Evolutionary conservation across 2,797 vertebrate species (phyloP), one percentile per base, ranked within the genome.

Genomic region (Liasis olivaceus): DNA sequence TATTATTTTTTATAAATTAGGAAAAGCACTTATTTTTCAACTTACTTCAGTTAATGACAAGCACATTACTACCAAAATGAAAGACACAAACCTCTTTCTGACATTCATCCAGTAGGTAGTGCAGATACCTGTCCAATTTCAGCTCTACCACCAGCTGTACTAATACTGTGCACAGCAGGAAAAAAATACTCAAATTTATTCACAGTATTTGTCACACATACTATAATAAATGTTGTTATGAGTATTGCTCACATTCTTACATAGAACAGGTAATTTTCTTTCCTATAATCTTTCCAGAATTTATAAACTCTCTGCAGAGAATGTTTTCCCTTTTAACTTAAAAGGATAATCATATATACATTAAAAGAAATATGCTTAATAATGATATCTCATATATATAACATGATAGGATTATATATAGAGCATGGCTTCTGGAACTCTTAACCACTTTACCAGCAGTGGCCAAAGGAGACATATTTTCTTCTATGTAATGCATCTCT

Each of bases 41-140:
- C 5, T 58, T 63, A 72, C n/a, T 88, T 90, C 14, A 72, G 12
- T 36, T 0, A 91, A 54, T 42, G 22, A 26, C 92, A 95, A 93
- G 84, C 77, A 92, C 12, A 58, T 4, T 90, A 85, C 89, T 88
- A 72, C 0, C 7, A 31, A 64, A 88, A 90, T 24, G 13, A 92
- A 94, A 91, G 91, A 22, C 89, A 98, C 97, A 98, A 96, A 99
- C 99, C 98, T 99, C 97, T 95, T 98, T 98, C 94, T 98, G 97
- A 94, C 99, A 98, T 93, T 98, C 97, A 36, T 98, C 97, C 97
- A 99, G 97, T 95, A 99, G 96, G 94, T 97, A 98, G 85, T 88
- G 94, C 69, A 98, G 72, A 47, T 97, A 97, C 93, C 97, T 96
- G 28, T 99, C 98, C 90, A 96, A 98, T 95, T 98, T 98, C 93